Percentiles rank a stretch among this genome's conserved stretches.
These are phyloP conservation scores for Lingula anatina DNA, from an alignment of 2,888 invertebrate genomes.

Conservation along the genomic window DNA sequence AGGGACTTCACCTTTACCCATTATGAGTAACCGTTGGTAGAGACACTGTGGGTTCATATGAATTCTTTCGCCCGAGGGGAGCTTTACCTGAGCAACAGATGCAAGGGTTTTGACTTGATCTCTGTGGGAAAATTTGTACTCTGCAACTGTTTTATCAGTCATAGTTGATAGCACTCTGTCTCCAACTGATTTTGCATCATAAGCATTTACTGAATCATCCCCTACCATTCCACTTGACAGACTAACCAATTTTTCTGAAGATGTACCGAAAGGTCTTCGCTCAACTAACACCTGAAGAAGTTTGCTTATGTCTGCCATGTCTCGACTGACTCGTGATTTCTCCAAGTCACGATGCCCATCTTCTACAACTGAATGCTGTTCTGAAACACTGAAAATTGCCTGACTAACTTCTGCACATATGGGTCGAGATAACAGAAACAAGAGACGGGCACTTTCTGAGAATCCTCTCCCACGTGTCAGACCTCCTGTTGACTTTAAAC, in stretches of 20 bases:
- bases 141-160: slow-evolving; percentile 7
- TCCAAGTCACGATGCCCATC: slow-evolving; percentile 10
- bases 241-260: slow-evolving; percentile 13
- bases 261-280: slow-evolving; percentile 14
- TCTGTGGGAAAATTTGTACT: slow-evolving; percentile 11
- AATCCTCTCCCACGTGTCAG: slow-evolving; percentile 16
- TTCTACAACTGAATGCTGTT: slow-evolving; percentile 2
- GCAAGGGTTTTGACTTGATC: slow-evolving; percentile 11
- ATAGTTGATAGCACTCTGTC: slow-evolving; percentile 11
- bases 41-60: slow-evolving; percentile 10
- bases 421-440: slow-evolving; percentile 15
- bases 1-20: no score
- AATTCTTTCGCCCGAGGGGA: slow-evolving; percentile 8
- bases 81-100: slow-evolving; percentile 2
- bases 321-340: slow-evolving; percentile 9
- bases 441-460: slow-evolving; percentile 8
- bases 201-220: slow-evolving; percentile 14
- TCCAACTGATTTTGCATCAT: slow-evolving; percentile 14
- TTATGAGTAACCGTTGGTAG: slow-evolving; percentile 7
- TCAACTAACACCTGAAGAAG: slow-evolving; percentile 12
- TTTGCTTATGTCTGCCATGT: slow-evolving; percentile 11
- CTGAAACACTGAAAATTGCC: slow-evolving; percentile 12
- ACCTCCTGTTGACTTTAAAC: slow-evolving; percentile 18
- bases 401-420: slow-evolving; percentile 11
- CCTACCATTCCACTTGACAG: slow-evolving; percentile 19